These are phyloP conservation scores for Tapirus terrestris DNA, from an alignment of 2,113 vertebrate species.

Conservation along the genomic window DNA sequence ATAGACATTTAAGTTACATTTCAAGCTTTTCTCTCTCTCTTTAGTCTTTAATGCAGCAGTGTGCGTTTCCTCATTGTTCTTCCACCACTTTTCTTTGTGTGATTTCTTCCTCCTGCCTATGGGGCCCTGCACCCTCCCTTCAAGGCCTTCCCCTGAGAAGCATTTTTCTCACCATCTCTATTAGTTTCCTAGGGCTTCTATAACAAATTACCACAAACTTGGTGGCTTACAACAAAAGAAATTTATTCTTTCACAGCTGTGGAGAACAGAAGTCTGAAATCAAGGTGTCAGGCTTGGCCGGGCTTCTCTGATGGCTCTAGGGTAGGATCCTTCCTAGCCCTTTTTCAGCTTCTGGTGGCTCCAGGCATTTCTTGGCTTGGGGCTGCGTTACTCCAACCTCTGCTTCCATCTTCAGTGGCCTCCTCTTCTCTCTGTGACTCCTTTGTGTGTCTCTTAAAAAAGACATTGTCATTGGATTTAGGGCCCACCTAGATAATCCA, in stretches of 20 bases:
- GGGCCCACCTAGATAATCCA: background rate
- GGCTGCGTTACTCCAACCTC: background rate
- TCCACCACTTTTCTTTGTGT: background rate
- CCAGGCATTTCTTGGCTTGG: background rate
- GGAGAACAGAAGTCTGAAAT: background rate
- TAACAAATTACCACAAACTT: background rate
- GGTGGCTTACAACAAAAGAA: background rate
- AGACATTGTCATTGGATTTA: background rate
- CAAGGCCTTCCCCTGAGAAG: background rate
- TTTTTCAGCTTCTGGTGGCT: background rate
- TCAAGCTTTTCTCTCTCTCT: background rate
- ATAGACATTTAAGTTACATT: background rate
- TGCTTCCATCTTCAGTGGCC: background rate
- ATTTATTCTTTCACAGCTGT: background rate
- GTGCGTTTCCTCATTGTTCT: accelerated
- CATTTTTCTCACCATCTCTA: background rate
- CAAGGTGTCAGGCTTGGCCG: background rate
- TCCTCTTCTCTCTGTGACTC: background rate
- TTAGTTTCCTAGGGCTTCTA: background rate
- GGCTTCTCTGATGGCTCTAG: background rate
- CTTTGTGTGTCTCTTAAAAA: background rate
- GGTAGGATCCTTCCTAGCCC: background rate
- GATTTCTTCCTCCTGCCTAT: background rate
- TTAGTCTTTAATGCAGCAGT: background rate
- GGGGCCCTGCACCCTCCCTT: background rate